These are phyloP conservation scores for Argopecten irradians DNA, from an alignment of 1,140 invertebrate genomes.

Conservation along the genomic window DNA sequence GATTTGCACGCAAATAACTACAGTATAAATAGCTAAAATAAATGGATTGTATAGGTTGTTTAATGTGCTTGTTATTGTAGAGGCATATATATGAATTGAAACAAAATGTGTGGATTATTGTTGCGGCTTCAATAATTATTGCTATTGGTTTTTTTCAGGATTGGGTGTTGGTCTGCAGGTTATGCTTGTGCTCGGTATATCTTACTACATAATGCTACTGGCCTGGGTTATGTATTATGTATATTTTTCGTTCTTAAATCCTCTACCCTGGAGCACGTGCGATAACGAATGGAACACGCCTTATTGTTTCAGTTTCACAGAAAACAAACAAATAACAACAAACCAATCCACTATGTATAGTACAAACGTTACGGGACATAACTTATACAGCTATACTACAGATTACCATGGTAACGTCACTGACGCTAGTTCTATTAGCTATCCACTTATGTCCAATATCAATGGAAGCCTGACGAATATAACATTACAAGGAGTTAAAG, in stretches of 20 bases:
- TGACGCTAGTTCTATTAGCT: background rate
- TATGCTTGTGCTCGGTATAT: background rate
- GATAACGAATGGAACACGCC: slow-evolving; percentile 92
- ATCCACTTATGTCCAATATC: background rate
- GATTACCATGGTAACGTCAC: too few relatives aligned
- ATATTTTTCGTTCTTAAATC: slow-evolving; percentile 77
- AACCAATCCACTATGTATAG: background rate
- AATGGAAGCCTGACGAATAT: too few relatives aligned
- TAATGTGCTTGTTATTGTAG: too few relatives aligned
- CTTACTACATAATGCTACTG: slow-evolving; percentile 79
- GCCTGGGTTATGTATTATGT: slow-evolving; percentile 95
- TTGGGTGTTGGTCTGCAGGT: background rate
- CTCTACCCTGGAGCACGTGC: slow-evolving; percentile 93
- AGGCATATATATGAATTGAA: too few relatives aligned
- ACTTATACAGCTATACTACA: background rate
- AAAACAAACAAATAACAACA: background rate
- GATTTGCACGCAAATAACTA: too few relatives aligned
- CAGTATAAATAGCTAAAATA: too few relatives aligned
- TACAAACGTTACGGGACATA: too few relatives aligned
- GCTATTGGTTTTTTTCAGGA: background rate
- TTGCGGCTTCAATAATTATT: too few relatives aligned
- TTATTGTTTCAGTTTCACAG: background rate
- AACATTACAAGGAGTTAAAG: background rate
- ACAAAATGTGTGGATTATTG: too few relatives aligned
- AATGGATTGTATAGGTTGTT: too few relatives aligned